Conservation (phyloP, 2,797 vertebrate genomes). For the Amphiprion clarkii region DNA sequence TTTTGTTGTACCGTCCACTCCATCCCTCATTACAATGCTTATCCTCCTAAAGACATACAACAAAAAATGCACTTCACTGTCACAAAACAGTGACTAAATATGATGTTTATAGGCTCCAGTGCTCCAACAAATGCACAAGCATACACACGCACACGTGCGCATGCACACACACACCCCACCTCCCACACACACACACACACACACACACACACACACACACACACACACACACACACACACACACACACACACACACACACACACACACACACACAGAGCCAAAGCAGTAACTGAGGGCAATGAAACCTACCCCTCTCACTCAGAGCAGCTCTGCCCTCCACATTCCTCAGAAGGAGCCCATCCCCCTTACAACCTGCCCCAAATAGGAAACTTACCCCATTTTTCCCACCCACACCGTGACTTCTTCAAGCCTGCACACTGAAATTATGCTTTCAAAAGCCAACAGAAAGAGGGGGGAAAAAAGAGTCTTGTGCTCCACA, state of each 20-base stretch:
- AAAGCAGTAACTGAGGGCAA: conserved; percentile 71
- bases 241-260: conserved; percentile 42
- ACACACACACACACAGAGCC: conserved; percentile 38
- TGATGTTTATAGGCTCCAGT: conserved; percentile 41
- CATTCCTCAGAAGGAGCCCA: conserved; percentile 88
- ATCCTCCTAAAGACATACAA: conserved; percentile 41
- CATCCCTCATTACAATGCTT: conserved; percentile 5
- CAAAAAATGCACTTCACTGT: conserved; percentile 58
- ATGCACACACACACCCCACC: conserved; percentile 13
- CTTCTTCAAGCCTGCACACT: conserved; percentile 73
- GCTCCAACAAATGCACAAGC: neutral
- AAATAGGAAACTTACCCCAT: conserved; percentile 84
- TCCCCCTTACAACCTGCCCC: conserved; percentile 79
- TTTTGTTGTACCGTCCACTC: conserved; percentile 2
- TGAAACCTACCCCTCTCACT: conserved; percentile 75
- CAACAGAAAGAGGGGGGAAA: conserved; percentile 34
- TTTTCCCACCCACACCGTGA: conserved; percentile 81
- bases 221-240: conserved; percentile 21
- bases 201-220: conserved; percentile 42
- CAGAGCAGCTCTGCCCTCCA: conserved; percentile 74
- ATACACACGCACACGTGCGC: neutral
- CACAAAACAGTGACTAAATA: conserved; percentile 62
- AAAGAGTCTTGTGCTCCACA: conserved; percentile 14
- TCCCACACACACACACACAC: neutral
- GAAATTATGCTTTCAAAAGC: conserved; percentile 69